Conservation (phyloP, 2,113 vertebrate species). For the Rhinolophus ferrumequinum region DNA sequence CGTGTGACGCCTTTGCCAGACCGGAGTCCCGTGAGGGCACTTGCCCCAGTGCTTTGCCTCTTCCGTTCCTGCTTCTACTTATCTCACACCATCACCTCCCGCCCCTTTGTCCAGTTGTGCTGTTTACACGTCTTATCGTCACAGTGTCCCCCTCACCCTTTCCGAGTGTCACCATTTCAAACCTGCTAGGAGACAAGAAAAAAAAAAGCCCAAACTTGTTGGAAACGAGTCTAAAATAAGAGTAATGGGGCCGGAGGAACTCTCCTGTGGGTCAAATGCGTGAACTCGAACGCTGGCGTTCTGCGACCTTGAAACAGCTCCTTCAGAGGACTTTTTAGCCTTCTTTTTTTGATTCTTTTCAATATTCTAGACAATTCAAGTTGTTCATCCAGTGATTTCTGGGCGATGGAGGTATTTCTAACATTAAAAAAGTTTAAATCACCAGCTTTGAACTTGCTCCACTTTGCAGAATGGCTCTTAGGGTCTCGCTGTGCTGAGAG, state of each 20-base stretch:
- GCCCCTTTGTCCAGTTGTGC: neutral
- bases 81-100: rapidly evolving
- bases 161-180: neutral
- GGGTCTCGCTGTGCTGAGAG: neutral
- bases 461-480: neutral
- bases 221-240: neutral
- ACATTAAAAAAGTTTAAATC: neutral
- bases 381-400: neutral
- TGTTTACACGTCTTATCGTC: too few species aligned
- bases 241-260: too few species aligned
- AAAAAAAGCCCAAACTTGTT: neutral
- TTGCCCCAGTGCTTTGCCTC: neutral
- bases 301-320: neutral
- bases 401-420: neutral
- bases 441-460: neutral
- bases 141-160: rapidly evolving
- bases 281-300: rapidly evolving
- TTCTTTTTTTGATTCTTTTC: neutral
- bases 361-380: neutral
- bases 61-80: neutral
- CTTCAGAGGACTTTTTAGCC: neutral
- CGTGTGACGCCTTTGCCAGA: neutral
- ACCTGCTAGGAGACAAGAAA: neutral
- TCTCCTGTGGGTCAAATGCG: neutral
- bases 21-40: neutral